Conservation (phyloP, 1,140 invertebrate species). For the Drosophila arawakana region DNA sequence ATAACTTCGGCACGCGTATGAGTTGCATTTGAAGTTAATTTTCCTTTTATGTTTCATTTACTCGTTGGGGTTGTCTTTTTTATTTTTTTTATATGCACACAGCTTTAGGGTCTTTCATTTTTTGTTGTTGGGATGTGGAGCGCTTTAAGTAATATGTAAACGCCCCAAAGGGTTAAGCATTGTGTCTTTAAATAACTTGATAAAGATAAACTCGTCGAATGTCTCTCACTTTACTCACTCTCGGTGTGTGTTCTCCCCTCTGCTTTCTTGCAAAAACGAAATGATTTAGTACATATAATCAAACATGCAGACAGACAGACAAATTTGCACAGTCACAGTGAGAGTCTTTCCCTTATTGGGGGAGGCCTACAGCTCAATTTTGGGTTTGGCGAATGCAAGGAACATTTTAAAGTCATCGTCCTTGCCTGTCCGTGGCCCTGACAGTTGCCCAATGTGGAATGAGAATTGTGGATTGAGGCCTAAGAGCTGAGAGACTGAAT, state of each 20-base stretch:
- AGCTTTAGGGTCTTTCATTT: background rate
- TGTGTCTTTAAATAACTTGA: constrained; percentile 75
- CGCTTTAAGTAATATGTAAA: constrained; percentile 29
- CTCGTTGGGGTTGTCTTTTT: constrained; percentile 16
- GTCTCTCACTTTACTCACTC: background rate
- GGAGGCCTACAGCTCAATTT: constrained; percentile 75
- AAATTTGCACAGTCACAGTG: constrained; percentile 76
- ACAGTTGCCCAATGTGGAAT: constrained; percentile 6
- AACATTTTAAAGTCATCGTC: constrained; percentile 77
- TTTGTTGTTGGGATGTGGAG: constrained; percentile 4
- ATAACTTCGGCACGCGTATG: background rate
- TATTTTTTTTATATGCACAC: constrained; percentile 15
- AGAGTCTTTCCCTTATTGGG: background rate
- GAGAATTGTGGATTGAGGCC: background rate
- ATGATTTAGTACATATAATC: constrained; percentile 77
- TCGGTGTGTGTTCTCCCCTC: background rate
- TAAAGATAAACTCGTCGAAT: constrained; percentile 66
- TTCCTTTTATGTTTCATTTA: constrained; percentile 13
- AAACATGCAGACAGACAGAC: constrained; percentile 77
- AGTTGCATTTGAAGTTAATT: constrained; percentile 28
- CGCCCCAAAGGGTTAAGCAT: constrained; percentile 60
- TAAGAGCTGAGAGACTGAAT: background rate
- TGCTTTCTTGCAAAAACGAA: constrained; percentile 54
- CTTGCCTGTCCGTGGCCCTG: constrained; percentile 50
- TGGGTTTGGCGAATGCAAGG: constrained; percentile 48